Conservation (phyloP, 2,113 vertebrate species). For the Oxyura jamaicensis region DNA sequence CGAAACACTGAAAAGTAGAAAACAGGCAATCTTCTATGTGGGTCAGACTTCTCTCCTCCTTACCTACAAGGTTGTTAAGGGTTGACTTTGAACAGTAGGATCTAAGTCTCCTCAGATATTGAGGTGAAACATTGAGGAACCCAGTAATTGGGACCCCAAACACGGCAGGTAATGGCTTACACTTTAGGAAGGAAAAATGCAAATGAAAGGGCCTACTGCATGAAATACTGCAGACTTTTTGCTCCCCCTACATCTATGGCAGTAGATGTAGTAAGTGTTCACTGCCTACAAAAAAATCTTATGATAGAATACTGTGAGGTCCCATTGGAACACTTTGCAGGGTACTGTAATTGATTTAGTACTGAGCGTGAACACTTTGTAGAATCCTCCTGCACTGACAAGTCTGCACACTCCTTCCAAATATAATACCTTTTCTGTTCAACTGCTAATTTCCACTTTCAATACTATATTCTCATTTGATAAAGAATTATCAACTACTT, state of each 20-base stretch:
- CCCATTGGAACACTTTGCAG: not conserved
- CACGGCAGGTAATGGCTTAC: not conserved
- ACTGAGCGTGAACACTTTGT: accelerated
- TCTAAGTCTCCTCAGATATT: not conserved
- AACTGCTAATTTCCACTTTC: not conserved
- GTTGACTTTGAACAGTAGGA: not conserved
- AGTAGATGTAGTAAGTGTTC: not conserved
- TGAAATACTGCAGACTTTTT: not conserved
- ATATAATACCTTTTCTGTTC: not conserved
- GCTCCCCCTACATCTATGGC: not conserved
- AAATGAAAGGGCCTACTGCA: not conserved
- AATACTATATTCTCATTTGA: not conserved
- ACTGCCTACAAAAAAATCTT: not conserved
- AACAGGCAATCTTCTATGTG: not conserved
- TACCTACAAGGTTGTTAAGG: not conserved
- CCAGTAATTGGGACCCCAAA: not conserved
- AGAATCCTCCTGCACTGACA: not conserved
- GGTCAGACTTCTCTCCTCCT: not conserved
- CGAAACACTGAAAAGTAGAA: not conserved
- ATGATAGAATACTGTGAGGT: not conserved
- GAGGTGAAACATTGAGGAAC: not conserved
- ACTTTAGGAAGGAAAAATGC: not conserved
- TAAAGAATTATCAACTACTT: not conserved
- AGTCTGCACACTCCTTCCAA: accelerated
- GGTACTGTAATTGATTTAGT: not conserved